Evolutionary conservation across 2,888 invertebrate species (phyloP), one percentile per base, ranked within the genome.

Genomic region (Peribatodes rhomboidaria): DNA sequence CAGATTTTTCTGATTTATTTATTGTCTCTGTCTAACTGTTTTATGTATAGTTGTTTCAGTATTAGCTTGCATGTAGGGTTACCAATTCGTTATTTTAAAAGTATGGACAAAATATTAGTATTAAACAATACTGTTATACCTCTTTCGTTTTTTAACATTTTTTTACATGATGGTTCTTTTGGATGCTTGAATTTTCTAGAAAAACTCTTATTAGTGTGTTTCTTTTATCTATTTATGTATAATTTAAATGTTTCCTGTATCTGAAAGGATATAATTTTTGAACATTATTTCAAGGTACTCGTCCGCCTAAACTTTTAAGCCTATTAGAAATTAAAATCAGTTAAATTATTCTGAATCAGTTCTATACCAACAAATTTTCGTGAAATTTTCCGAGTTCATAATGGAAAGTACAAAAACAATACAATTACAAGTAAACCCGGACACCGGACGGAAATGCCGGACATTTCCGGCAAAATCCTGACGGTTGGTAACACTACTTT

Each of bases 1-100:
- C 27, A 39, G 44, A 27, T 39, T 11, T 49, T 41, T 42, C 41
- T 57, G 33, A 47, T 42, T 53, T 46, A 63, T 61, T 52, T 39
- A 42, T 58, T 52, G 35, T 50, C 16, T 35, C 35, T 35, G 11
- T 50, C 33, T 35, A 33, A 7, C 13, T 31, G 2, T 47, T 2
- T 18, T 35, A 8, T 27, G 27, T 27, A 27, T 50, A 14, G 13
- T 13, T 50, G 33, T 35, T 50, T 35, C 35, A 33, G 33, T 50
- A 13, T 33, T 47, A 13, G 6, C 7, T 31, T 14, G 10, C 27
- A 14, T 14, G 2, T 13, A 35, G 33, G 50, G 33, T 50, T 50
- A 50, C 50, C 18, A 50, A 18, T 7, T 35, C 8, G 22, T n/a
- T 6, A 16, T 14, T 8, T 14, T n/a, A 8, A 39, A 39, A 39